Base-by-base conservation (phyloP, 2,888 invertebrate genomes). In the Ephialtes manifestator region DNA sequence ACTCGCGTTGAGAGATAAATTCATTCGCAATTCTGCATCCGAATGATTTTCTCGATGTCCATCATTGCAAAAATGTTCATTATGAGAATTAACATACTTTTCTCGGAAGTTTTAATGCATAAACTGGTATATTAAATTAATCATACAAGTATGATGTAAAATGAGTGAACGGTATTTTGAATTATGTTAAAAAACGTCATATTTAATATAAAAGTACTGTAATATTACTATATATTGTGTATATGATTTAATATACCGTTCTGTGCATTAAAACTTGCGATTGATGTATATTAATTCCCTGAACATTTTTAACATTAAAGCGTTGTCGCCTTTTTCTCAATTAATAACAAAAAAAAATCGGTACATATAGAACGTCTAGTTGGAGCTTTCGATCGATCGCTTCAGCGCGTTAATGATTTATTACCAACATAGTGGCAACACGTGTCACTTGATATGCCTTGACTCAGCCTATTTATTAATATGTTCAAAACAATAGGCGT, bases 391-490 rank as follows among this genome's bases (percentile, higher is more conserved):
- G 13, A 10, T 79, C 39, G 70, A 79, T 43, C 35, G 67, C 46
- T 58, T 15, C 28, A 31, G 55, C 67, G 55, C 43, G 35, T 28
- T 20, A 24, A 67, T 11, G 35, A 65, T 20, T 35, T 51, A 77
- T 65, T 55, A 39, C 72, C 58, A 18, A 60, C 74, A 65, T n/a
- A 35, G 63, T 72, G 24, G 31, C 53, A 82, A 75, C 65, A 87
- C 70, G 68, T 63, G 63, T 70, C 74, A 78, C 83, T 81, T 51
- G 76, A 83, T 71, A 81, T 85, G 89, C 89, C 89, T 88, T 85
- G 86, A 88, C 87, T 83, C 51, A 82, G 83, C 87, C 87, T 89
- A 88, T 81, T 86, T 43, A 87, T 86, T 85, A 87, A 88, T 88
- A 89, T 88, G 87, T 89, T 89, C 81, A 87, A 85, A 74, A 76